These are phyloP conservation scores for Tachina grossa DNA, from an alignment of 2,888 invertebrate species.

Conservation along the genomic window DNA sequence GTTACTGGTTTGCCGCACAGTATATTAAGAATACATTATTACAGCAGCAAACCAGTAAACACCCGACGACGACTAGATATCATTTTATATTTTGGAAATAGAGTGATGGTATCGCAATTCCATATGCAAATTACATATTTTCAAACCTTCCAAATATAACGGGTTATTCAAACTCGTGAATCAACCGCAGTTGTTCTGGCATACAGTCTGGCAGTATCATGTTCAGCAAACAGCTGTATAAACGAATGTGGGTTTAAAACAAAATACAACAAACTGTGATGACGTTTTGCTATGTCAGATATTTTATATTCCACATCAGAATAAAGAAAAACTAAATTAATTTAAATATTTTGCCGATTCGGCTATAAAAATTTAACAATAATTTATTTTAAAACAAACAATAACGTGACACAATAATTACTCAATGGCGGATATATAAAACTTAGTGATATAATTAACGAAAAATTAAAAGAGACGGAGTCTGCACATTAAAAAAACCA, in stretches of 20 bases:
- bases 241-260: slow-evolving; percentile 20
- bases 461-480: background rate
- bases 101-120: no score
- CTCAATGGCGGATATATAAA: slow-evolving; percentile 44
- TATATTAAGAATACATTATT: no score
- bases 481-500: slow-evolving; percentile 27
- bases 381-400: slow-evolving; percentile 25
- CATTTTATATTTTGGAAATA: no score
- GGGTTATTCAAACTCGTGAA: background rate
- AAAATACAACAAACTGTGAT: slow-evolving; percentile 57
- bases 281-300: slow-evolving; percentile 70
- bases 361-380: slow-evolving; percentile 29
- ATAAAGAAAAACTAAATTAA: slow-evolving; percentile 45
- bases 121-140: no score
- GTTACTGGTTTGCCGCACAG: no score
- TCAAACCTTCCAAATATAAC: background rate
- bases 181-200: background rate
- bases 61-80: no score
- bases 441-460: background rate
- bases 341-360: slow-evolving; percentile 57
- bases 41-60: no score
- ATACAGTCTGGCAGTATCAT: background rate
- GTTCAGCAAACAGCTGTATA: slow-evolving; percentile 39
- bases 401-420: background rate
- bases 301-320: slow-evolving; percentile 69